Evolutionary conservation across 2,888 invertebrate species (phyloP).

Genomic region (Kryphioiulus occultus): DNA sequence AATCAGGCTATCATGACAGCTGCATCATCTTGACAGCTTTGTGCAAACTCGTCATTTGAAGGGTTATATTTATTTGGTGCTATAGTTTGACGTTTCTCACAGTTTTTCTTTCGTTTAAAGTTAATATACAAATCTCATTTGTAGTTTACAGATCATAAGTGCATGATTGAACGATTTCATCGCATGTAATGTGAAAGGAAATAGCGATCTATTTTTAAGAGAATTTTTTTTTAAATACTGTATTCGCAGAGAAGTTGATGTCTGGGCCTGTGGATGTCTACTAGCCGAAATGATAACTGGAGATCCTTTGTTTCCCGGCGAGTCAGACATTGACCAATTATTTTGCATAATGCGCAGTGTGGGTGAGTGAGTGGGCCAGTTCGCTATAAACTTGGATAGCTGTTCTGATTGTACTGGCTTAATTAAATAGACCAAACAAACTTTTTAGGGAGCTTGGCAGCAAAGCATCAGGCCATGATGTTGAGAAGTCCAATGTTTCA

Average conservation of each 20-base stretch:
- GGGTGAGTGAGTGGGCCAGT: slow-evolving; percentile 66
- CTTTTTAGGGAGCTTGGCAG: slow-evolving; percentile 64
- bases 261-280: slow-evolving; percentile 87
- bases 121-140: too few relatives aligned
- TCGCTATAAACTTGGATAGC: neutral
- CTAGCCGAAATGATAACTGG: slow-evolving; percentile 86
- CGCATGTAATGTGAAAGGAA: too few relatives aligned
- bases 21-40: too few relatives aligned
- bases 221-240: neutral
- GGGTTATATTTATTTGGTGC: too few relatives aligned
- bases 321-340: slow-evolving; percentile 88
- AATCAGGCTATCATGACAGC: too few relatives aligned
- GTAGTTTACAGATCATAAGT: too few relatives aligned
- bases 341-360: slow-evolving; percentile 80
- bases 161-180: too few relatives aligned
- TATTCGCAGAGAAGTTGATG: slow-evolving; percentile 73
- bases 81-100: too few relatives aligned
- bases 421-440: neutral
- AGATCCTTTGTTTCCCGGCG: slow-evolving; percentile 85
- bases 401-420: neutral
- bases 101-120: too few relatives aligned
- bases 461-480: slow-evolving; percentile 65
- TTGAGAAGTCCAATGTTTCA: slow-evolving; percentile 64
- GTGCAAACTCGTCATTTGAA: too few relatives aligned
- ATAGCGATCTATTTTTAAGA: neutral